These are phyloP conservation scores for Brachylomia viminalis DNA, from an alignment of 2,888 invertebrate genomes.

Conservation along the genomic window DNA sequence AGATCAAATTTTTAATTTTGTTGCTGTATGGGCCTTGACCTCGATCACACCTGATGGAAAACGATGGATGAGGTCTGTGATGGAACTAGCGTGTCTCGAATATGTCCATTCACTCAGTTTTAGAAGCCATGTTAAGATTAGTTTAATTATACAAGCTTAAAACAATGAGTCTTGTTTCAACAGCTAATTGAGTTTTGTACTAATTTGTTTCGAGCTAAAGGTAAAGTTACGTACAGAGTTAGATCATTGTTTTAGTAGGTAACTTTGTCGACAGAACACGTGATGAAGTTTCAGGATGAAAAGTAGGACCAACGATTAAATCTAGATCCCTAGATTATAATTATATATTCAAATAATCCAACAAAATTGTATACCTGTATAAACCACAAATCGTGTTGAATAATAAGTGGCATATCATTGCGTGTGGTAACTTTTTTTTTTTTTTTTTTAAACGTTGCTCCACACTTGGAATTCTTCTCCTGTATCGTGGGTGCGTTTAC, in stretches of 20 bases:
- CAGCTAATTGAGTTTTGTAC: constrained; percentile 44
- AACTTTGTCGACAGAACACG: background rate
- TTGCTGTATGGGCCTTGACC: no score
- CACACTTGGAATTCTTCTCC: no score
- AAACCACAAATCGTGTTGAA: constrained; percentile 4
- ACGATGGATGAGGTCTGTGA: no score
- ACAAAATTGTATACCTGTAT: background rate
- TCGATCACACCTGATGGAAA: no score
- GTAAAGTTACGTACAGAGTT: constrained; percentile 39
- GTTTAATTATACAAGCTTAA: constrained; percentile 25
- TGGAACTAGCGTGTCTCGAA: no score
- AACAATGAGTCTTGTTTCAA: constrained; percentile 39
- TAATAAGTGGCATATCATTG: background rate
- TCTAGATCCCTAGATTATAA: background rate
- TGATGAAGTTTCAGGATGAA: constrained; percentile 15
- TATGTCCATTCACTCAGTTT: no score
- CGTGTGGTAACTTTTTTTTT: no score
- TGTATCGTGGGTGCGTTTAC: no score
- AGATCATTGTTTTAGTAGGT: constrained; percentile 30
- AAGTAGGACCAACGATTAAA: background rate
- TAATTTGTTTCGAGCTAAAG: constrained; percentile 29
- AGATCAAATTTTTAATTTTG: no score
- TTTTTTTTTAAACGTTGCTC: no score
- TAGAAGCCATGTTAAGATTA: constrained; percentile 16
- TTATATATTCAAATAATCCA: background rate